Base-by-base conservation (phyloP, 2,888 invertebrate genomes). In the Argyresthia goedartella region DNA sequence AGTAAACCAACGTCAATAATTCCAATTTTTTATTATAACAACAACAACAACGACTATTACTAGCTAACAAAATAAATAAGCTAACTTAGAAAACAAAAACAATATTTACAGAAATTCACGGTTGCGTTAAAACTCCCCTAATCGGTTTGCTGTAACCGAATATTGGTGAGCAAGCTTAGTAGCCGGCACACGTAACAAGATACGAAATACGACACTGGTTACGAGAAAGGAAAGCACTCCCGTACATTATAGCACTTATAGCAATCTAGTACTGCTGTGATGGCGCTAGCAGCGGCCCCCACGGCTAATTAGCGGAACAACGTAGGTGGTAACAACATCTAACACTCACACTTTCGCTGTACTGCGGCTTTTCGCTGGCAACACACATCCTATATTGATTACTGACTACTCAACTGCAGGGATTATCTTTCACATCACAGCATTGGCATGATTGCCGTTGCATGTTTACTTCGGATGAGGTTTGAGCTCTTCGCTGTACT, bases 31-130 rank as follows among this genome's bases (percentile, higher is more conserved):
- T 65, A 63, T 66, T 59, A 52, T 55, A 59, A 62, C 58, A 67
- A 61, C 65, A 71, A 58, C 55, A 52, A 64, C 62, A 49, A 44
- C 15, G 33, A 52, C 25, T 36, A 49, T 66, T 67, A 74, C 69
- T 49, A 59, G 56, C 68, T 71, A 72, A 63, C 62, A 67, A 67
- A 81, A 82, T 81, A 81, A 81, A 82, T 81, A 79, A 71, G 67
- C 73, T 71, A 65, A 55, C 71, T 70, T 69, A 74, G 65, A 33
- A 55, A 57, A 59, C 58, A 66, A 66, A 63, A 60, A 57, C 58
- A 64, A 60, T 81, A 85, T 85, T 76, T 84, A 84, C 81, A 85
- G 69, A 78, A 75, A 80, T 73, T 77, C 80, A 81, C 76, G 68
- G 25, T 67, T 64, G 64, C 65, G 64, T 16, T 15, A 49, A 48